Evolutionary conservation across 2,113 vertebrate genomes (phyloP).

Genomic region (Passer domesticus): DNA sequence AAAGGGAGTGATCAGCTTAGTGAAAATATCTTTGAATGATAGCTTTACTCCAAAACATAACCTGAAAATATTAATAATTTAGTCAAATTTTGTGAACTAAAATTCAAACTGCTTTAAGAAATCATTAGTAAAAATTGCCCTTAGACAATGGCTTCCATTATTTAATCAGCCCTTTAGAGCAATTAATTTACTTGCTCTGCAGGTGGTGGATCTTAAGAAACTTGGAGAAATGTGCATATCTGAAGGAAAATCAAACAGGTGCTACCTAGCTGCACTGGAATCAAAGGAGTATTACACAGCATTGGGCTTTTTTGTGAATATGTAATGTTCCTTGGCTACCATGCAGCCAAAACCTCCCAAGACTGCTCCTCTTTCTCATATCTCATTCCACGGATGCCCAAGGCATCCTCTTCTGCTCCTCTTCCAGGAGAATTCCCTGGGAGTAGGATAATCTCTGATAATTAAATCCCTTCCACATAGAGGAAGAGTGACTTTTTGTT

Average conservation of each 20-base stretch:
- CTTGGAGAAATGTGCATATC: not conserved
- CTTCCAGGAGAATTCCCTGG: not conserved
- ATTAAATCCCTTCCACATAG: not conserved
- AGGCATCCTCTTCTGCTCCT: not conserved
- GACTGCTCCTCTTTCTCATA: not conserved
- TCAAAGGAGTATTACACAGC: not conserved
- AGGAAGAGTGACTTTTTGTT: not conserved
- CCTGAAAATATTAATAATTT: not conserved
- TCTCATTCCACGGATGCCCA: not conserved
- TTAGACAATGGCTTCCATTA: not conserved
- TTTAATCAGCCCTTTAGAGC: not conserved
- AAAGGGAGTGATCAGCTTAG: not conserved
- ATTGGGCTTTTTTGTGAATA: not conserved
- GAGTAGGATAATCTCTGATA: not conserved
- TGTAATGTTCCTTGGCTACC: not conserved
- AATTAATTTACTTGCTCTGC: not conserved
- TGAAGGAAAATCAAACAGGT: not conserved
- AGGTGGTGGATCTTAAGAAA: not conserved
- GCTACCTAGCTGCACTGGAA: not conserved
- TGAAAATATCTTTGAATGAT: not conserved
- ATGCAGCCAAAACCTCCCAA: not conserved
- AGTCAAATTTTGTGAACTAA: not conserved
- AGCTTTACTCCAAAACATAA: not conserved
- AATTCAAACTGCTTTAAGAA: not conserved
- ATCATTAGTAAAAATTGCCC: not conserved